A percentile compares a stretch with the other conserved stretches of the same genome.
These are phyloP conservation scores for Nysson spinosus DNA, from an alignment of 2,888 invertebrate species.

Conservation along the genomic window DNA sequence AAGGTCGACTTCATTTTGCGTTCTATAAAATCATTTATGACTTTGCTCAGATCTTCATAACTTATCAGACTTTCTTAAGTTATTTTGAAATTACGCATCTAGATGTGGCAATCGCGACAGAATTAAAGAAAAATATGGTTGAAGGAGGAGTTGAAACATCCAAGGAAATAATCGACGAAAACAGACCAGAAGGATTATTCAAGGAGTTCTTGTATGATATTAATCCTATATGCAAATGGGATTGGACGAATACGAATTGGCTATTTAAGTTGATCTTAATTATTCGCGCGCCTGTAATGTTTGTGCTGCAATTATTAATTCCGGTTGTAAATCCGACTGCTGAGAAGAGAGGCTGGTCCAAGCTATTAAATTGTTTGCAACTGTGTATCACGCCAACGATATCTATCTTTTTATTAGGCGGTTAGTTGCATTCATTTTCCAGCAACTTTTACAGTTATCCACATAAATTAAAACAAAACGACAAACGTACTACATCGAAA, in stretches of 20 bases:
- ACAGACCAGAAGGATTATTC: slow-evolving; percentile 66
- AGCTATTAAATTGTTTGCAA: slow-evolving; percentile 80
- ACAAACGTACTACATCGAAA: slow-evolving; percentile 12
- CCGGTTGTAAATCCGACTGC: slow-evolving; percentile 80
- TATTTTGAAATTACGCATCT: neutral
- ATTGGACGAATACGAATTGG: slow-evolving; percentile 73
- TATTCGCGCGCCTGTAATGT: slow-evolving; percentile 78
- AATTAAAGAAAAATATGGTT: slow-evolving; percentile 46
- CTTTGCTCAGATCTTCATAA: no score
- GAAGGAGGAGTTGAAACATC: no score
- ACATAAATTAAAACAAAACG: slow-evolving; percentile 35
- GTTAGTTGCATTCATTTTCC: slow-evolving; percentile 60
- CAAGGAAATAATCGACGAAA: neutral
- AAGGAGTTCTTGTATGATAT: slow-evolving; percentile 72
- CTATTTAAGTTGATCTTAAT: slow-evolving; percentile 73
- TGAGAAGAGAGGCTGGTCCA: slow-evolving; percentile 80
- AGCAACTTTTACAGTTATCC: slow-evolving; percentile 17
- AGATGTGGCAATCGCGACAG: slow-evolving; percentile 72
- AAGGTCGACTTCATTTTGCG: no score
- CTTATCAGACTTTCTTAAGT: no score
- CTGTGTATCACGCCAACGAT: slow-evolving; percentile 78
- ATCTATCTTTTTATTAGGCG: slow-evolving; percentile 71
- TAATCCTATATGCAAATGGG: slow-evolving; percentile 70
- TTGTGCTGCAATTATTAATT: slow-evolving; percentile 79
- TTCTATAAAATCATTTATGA: no score